Conservation (phyloP, 1,140 invertebrate genomes). For the Drosophila sp. region DNA sequence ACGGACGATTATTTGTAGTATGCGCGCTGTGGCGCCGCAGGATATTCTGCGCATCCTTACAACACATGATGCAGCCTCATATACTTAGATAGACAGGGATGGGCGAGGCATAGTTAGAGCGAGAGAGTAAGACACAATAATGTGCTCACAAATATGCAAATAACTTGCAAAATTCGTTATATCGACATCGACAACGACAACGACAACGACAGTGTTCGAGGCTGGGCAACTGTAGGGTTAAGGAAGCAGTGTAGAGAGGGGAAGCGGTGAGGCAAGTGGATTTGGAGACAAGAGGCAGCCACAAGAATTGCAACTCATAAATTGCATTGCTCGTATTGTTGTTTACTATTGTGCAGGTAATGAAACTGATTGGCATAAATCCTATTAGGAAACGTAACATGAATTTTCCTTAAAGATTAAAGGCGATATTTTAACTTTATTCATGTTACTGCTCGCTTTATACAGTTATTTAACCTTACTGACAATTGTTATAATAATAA, state of each 20-base stretch:
- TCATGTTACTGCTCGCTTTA: no score
- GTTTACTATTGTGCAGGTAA: constrained; percentile 44
- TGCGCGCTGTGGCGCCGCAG: constrained; percentile 63
- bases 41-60: constrained; percentile 79
- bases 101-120: background rate
- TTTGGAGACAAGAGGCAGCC: constrained; percentile 9
- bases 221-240: no score
- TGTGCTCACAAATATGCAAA: constrained; percentile 71
- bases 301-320: constrained; percentile 52
- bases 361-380: constrained; percentile 43
- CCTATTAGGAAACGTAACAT: constrained; percentile 33
- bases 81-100: constrained; percentile 1
- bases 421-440: no score
- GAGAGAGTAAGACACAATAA: constrained; percentile 32
- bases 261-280: no score
- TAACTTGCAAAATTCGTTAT: constrained; percentile 69
- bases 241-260: background rate
- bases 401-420: constrained; percentile 32
- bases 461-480: no score
- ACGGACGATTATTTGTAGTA: constrained; percentile 11
- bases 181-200: no score
- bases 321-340: constrained; percentile 54
- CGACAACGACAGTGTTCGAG: background rate
- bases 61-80: constrained; percentile 28
- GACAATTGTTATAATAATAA: no score